Percentiles rank a stretch among this genome's conserved stretches.
Evolutionary conservation across 2,113 vertebrate genomes (phyloP).

Genomic region (Anser brachyrhynchus): DNA sequence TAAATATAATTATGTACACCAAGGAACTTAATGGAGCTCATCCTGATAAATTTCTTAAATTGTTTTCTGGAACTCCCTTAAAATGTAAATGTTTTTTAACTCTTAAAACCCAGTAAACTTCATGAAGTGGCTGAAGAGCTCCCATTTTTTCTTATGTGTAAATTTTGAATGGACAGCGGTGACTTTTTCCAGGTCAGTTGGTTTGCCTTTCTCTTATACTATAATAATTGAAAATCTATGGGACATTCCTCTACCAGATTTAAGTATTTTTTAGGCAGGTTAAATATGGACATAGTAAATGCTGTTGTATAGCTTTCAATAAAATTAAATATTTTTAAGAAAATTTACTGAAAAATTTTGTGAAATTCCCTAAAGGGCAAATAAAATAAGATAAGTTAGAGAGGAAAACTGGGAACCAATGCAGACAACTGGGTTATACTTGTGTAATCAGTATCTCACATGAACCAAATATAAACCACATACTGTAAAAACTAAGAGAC

Average conservation of each 20-base stretch:
- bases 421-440: not conserved
- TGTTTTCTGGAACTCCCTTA: not conserved
- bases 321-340: not conserved
- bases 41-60: not conserved
- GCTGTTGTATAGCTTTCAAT: not conserved
- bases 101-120: not conserved
- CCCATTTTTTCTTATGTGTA: not conserved
- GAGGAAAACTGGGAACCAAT: not conserved
- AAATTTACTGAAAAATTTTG: not conserved
- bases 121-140: not conserved
- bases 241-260: not conserved
- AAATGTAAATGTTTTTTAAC: not conserved
- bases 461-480: not conserved
- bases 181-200: not conserved
- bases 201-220: not conserved
- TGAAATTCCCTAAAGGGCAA: not conserved
- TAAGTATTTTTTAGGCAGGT: not conserved
- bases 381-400: not conserved
- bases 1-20: not conserved
- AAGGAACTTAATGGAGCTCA: not conserved
- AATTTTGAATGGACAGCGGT: not conserved
- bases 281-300: not conserved
- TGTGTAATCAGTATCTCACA: not conserved
- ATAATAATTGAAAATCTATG: not conserved
- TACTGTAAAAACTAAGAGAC: not conserved